Evolutionary conservation across 2,888 invertebrate genomes (phyloP).

Genomic region (Drosophila pseudotalamancana): DNA sequence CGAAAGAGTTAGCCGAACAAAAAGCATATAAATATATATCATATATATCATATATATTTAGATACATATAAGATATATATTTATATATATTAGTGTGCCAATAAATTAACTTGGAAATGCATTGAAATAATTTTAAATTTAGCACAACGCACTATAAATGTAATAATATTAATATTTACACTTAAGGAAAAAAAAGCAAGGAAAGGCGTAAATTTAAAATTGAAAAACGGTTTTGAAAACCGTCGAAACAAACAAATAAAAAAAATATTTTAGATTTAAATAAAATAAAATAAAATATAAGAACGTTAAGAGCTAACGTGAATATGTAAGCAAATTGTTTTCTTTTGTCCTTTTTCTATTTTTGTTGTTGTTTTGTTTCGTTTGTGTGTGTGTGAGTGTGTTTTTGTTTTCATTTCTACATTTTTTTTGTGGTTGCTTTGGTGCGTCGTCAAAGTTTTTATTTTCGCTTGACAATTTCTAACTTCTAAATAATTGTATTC

Average conservation of each 20-base stretch:
- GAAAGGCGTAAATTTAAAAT: neutral
- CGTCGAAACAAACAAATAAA: conserved; percentile 5
- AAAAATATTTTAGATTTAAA: neutral
- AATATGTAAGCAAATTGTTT: neutral
- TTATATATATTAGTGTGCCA: conserved; percentile 1
- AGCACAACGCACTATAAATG: neutral
- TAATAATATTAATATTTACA: neutral
- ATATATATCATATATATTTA: too few relatives aligned
- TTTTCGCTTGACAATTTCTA: conserved; percentile 18
- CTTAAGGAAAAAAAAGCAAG: neutral
- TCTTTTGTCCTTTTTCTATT: too few relatives aligned
- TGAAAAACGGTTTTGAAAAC: conserved; percentile 30
- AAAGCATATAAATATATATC: neutral
- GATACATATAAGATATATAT: too few relatives aligned
- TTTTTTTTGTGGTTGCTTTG: conserved; percentile 39
- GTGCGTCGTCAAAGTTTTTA: conserved; percentile 19
- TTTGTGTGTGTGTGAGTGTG: too few relatives aligned
- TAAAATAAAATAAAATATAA: neutral
- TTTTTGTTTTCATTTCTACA: neutral
- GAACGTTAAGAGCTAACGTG: neutral
- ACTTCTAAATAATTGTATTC: conserved; percentile 19
- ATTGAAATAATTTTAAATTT: neutral
- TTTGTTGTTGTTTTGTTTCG: neutral
- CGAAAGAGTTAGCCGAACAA: conserved; percentile 16
- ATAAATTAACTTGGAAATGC: conserved; percentile 7